A percentile compares a stretch with the other conserved stretches of the same genome.
Evolutionary conservation across 2,113 vertebrate species (phyloP).

Genomic region (Plecotus auritus): DNA sequence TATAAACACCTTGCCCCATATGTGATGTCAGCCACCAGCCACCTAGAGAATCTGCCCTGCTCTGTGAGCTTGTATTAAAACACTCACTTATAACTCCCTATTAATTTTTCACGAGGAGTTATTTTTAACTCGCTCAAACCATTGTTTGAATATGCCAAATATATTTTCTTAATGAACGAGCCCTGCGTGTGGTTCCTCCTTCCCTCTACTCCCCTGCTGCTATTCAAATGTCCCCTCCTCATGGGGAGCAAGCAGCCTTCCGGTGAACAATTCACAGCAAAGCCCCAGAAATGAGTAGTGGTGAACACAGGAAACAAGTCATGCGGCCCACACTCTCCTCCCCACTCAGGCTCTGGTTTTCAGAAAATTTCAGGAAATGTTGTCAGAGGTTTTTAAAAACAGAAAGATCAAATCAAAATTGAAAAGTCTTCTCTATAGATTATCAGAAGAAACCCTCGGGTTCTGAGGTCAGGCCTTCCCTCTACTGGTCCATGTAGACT

Average conservation of each 20-base stretch:
- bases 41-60: slow-evolving; percentile 53
- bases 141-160: slow-evolving; percentile 69
- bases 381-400: slow-evolving; percentile 12
- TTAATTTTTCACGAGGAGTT: slow-evolving; percentile 77
- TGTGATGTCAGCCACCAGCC: slow-evolving; percentile 64
- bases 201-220: slow-evolving; percentile 57
- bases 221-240: slow-evolving; percentile 57
- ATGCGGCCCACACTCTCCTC: neutral
- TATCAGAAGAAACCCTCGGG: neutral
- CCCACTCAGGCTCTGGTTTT: neutral
- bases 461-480: neutral
- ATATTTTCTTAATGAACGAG: slow-evolving; percentile 74
- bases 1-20: slow-evolving; percentile 23
- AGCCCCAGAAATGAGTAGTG: slow-evolving; percentile 51
- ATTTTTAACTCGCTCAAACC: slow-evolving; percentile 75
- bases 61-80: slow-evolving; percentile 74
- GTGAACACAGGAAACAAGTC: neutral
- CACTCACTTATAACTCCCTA: slow-evolving; percentile 75
- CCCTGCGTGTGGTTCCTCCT: slow-evolving; percentile 57
- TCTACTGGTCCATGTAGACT: neutral
- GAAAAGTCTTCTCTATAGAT: neutral
- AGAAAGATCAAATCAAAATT: neutral
- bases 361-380: slow-evolving; percentile 27
- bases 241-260: slow-evolving; percentile 26
- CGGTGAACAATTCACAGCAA: slow-evolving; percentile 49